These are phyloP conservation scores for Camponotus floridanus DNA, from an alignment of 1,140 invertebrate genomes.

Conservation along the genomic window DNA sequence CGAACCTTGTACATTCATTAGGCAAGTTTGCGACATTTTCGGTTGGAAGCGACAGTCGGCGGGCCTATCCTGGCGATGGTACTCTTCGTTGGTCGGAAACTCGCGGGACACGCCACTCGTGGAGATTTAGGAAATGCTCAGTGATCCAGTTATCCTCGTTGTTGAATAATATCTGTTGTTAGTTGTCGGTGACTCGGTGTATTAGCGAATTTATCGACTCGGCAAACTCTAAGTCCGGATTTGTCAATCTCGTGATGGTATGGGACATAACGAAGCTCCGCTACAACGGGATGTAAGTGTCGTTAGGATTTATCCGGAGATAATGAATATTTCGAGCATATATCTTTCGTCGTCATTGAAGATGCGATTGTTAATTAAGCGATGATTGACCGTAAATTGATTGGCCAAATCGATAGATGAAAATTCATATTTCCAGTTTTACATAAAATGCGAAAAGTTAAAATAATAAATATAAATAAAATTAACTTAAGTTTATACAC, in stretches of 20 bases:
- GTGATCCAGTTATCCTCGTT: constrained; percentile 45
- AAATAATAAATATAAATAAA: neutral
- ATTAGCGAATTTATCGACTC: constrained; percentile 52
- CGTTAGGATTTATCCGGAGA: constrained; percentile 23
- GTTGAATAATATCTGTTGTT: constrained; percentile 62
- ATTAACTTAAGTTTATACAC: neutral
- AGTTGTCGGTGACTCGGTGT: constrained; percentile 34
- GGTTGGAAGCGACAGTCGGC: constrained; percentile 20
- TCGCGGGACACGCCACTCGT: neutral
- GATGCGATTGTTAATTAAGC: constrained; percentile 2
- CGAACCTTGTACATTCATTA: constrained; percentile 70
- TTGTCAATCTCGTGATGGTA: constrained; percentile 42
- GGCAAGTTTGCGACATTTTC: constrained; percentile 65
- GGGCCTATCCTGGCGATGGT: constrained; percentile 17
- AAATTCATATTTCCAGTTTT: neutral
- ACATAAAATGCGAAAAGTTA: neutral
- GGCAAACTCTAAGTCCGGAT: constrained; percentile 49
- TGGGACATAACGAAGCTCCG: neutral
- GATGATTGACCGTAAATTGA: constrained; percentile 28
- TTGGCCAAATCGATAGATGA: constrained; percentile 8
- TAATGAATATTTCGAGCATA: constrained; percentile 44
- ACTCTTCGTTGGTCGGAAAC: neutral
- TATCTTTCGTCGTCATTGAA: neutral
- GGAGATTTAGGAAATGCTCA: constrained; percentile 32
- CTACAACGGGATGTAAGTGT: constrained; percentile 30